A percentile compares a stretch with the other conserved stretches of the same genome.
Conservation (phyloP, 2,797 vertebrate genomes). For the Sternarchorhynchus goeldii region DNA sequence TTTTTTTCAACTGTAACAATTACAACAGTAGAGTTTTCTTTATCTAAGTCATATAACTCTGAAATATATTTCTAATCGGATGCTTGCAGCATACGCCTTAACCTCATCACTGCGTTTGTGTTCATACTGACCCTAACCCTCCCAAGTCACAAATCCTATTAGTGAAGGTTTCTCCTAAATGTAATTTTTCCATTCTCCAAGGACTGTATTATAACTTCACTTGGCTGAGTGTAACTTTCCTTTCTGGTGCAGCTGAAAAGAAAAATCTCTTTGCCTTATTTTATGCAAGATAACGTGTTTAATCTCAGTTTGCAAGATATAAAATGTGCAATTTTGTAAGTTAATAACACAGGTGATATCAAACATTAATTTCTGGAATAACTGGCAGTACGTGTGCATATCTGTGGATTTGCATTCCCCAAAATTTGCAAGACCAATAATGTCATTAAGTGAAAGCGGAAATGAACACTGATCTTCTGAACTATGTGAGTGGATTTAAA, state of each 20-base stretch:
- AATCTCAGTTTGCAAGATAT: not conserved
- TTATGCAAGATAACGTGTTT: too few species aligned
- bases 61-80: not conserved
- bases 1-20: too few species aligned
- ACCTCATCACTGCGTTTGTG: conserved; percentile 64
- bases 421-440: not conserved
- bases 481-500: conserved; percentile 22
- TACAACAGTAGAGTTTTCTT: too few species aligned
- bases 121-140: conserved; percentile 71
- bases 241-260: not conserved
- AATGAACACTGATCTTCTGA: conserved; percentile 25
- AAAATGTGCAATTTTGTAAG: not conserved
- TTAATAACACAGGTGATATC: not conserved
- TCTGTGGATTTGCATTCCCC: not conserved
- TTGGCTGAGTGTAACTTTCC: not conserved
- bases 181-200: conserved; percentile 63
- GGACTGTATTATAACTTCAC: conserved; percentile 61
- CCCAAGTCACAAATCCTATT: conserved; percentile 81
- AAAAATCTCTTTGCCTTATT: not conserved
- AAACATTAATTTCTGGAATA: not conserved
- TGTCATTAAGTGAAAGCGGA: conserved; percentile 16
- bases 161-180: conserved; percentile 75
- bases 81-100: conserved; percentile 19
- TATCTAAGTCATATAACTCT: too few species aligned
- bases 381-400: not conserved